Conservation (phyloP, 2,888 invertebrate species). For the Sarcophaga variegata region DNA sequence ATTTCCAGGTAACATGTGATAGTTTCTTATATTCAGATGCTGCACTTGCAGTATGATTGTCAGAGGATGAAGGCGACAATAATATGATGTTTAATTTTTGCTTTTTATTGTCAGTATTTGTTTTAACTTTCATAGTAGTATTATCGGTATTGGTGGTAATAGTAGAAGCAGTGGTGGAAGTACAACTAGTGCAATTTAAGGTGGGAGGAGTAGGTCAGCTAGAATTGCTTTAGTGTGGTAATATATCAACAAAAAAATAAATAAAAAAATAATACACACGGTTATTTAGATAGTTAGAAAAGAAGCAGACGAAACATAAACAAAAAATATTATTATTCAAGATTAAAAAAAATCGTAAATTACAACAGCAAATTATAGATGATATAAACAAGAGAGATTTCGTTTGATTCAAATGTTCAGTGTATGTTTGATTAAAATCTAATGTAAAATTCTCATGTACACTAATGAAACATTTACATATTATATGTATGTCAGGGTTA, state of each 20-base stretch:
- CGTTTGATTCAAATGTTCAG: constrained; percentile 48
- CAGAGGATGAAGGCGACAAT: constrained; percentile 35
- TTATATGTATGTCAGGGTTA: not conserved
- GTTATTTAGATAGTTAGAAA: constrained; percentile 10
- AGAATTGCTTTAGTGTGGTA: constrained; percentile 49
- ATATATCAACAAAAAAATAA: not conserved
- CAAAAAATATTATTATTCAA: constrained; percentile 13
- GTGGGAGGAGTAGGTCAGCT: constrained; percentile 58
- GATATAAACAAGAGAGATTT: not conserved
- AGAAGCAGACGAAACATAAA: constrained; percentile 47
- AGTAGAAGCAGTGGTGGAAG: constrained; percentile 9
- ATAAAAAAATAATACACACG: constrained; percentile 33
- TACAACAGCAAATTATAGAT: constrained; percentile 30
- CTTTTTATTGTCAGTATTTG: constrained; percentile 17
- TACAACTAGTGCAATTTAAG: constrained; percentile 44
- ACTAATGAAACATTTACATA: not conserved
- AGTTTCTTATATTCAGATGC: constrained; percentile 49
- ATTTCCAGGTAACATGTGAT: constrained; percentile 72
- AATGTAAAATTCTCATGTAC: not conserved
- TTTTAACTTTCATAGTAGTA: constrained; percentile 6
- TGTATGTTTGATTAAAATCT: constrained; percentile 46
- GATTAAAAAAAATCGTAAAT: not conserved
- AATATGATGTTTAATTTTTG: constrained; percentile 54
- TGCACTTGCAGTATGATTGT: constrained; percentile 32
- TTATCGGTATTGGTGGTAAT: not conserved